phyloP scores from a whole-genome alignment of 2,113 vertebrate species.

The Sciurus niger region DNA sequence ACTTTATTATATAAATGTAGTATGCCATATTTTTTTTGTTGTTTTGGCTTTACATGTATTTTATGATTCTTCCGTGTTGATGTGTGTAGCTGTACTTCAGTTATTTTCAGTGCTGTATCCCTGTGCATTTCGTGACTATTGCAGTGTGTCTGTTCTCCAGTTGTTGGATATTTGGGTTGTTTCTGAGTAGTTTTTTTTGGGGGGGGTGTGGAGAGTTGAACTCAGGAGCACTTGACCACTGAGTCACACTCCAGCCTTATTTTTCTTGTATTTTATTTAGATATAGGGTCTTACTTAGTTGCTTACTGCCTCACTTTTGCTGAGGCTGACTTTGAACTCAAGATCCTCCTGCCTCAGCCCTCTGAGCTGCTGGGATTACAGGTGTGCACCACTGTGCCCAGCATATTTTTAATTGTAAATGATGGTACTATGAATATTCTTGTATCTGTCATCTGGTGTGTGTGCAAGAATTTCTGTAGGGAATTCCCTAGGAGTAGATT shows the following conservation, averaged over 20 bases:
- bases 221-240: no score
- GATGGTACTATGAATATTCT: not conserved
- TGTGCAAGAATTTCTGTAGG: not conserved
- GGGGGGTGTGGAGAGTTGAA: no score
- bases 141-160: not conserved
- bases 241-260: no score
- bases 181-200: no score
- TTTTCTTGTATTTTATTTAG: no score
- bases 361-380: no score
- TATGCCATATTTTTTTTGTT: constrained; percentile 34
- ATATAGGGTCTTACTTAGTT: no score
- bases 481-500: not conserved
- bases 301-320: no score
- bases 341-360: no score
- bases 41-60: not conserved
- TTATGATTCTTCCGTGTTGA: not conserved
- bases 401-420: no score
- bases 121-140: not conserved
- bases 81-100: not conserved
- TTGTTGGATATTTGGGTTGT: not conserved
- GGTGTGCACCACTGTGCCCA: no score
- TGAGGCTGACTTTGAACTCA: no score
- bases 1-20: not conserved
- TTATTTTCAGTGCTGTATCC: constrained; percentile 38
- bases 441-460: not conserved